These are phyloP conservation scores for Hippoglossus stenolepis DNA, from an alignment of 2,113 vertebrate genomes.

Conservation along the genomic window DNA sequence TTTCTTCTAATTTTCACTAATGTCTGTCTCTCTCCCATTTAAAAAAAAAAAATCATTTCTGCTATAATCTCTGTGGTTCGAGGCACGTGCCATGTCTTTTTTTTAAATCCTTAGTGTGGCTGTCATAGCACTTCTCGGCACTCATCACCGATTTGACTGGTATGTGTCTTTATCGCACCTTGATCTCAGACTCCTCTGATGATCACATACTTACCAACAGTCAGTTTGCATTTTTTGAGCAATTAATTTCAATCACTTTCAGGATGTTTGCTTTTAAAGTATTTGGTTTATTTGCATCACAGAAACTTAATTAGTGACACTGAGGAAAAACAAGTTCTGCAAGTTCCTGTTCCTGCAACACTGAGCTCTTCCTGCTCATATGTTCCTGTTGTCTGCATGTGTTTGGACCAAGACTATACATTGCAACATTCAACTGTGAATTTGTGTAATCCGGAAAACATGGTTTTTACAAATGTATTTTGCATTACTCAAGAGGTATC, in stretches of 20 bases:
- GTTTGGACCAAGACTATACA: not conserved
- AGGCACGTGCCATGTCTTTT: too few species aligned
- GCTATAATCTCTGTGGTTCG: too few species aligned
- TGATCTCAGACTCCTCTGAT: not conserved
- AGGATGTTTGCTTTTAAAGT: not conserved
- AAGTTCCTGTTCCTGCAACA: conserved; percentile 14
- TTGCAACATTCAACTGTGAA: not conserved
- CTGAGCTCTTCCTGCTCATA: not conserved
- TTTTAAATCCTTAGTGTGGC: too few species aligned
- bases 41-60: too few species aligned
- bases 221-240: too few species aligned
- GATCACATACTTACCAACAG: not conserved
- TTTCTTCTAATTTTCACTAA: not conserved
- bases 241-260: not conserved
- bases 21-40: not conserved
- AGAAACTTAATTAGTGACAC: not conserved
- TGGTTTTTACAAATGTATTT: not conserved
- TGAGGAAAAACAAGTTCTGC: conserved; percentile 40
- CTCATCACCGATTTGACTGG: too few species aligned
- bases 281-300: not conserved
- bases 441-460: not conserved
- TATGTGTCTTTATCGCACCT: not conserved
- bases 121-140: too few species aligned
- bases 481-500: not conserved
- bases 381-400: not conserved